Base-by-base conservation (phyloP, 2,113 vertebrate genomes). In the Thalassarche chlororhynchos region DNA sequence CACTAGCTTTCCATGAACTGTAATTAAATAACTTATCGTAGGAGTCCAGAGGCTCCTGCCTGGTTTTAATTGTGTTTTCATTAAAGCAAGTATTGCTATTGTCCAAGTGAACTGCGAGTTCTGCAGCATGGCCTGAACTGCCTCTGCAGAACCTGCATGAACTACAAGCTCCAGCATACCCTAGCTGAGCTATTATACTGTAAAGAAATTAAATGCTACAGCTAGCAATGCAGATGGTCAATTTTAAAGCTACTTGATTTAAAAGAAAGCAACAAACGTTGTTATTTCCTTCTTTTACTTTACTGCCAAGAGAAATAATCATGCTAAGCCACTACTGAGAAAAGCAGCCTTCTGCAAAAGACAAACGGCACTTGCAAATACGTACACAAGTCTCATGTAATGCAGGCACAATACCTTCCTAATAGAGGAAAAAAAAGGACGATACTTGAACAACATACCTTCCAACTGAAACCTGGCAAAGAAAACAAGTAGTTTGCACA, bases 1-100 rank as follows among this genome's bases (percentile, higher is more conserved):
- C 75, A 74, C 46, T 34, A 77, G 68, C 71, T 84, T 64, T 80
- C 89, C 78, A 55, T 55, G 66, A 91, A 77, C 42, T 74, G 28
- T 89, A 95, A 91, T 96, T 85, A 85, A 96, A 85, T 95, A 92
- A 90, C 70, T 85, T 95, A 61, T 46, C 93, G 93, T 36, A 83
- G 54, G 66, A 93, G 64, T 65, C 69, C 86, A 87, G 89, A 92
- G 78, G 81, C 77, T 89, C 66, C 81, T 70, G 87, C 46, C 54
- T 94, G 58, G 21, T 72, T 94, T 96, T 83, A 87, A 96, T 60
- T 85, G 78, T 58, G 84, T 74, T 91, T 90, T 95, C 93, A 95
- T 94, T 91, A 88, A 58, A 80, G 91, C 46, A 78, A 85, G 26
- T 7, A 46, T 34, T 90, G 42, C 24, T 80, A 20, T 62, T 62